Evolutionary conservation across 2,113 vertebrate genomes (phyloP), one percentile per base, ranked within the genome.

Genomic region (Heptranchias perlo): DNA sequence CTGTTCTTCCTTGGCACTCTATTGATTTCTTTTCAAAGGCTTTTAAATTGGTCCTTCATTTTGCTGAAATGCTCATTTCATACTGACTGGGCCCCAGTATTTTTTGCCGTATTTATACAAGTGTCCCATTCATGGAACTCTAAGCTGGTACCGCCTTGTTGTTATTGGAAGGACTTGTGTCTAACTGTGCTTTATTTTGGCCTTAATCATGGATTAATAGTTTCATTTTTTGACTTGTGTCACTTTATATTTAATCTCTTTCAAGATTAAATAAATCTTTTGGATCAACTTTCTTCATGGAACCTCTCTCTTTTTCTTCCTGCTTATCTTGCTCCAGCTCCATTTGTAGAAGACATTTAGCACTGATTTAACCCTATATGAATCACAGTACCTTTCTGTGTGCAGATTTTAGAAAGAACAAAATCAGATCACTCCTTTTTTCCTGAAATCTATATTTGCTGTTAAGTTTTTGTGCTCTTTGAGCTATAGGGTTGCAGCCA

Each of bases 21-120:
- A 99, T 98, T 98, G 98, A 99, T 98, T 98, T 98, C 87, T 97
- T 98, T 97, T 98, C 97, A 97, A 97, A 98, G 97, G 97, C 98
- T 97, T 98, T 98, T 98, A 98, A 98, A 98, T 98, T 98, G 98
- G 97, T 97, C 98, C 97, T 98, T 98, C 98, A 97, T 98, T 98
- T 98, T 98, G 96, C 97, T 97, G 97, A 97, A 98, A 97, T 96
- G 97, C 97, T 97, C 98, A 97, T 98, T 98, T 98, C 97, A 96
- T 98, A 98, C 97, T 97, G 96, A 97, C 97, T 97, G 97, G 97
- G 97, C 96, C 96, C 97, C 61, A 0, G 97, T 96, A 39, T 97
- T 97, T 97, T 97, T 97, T 97, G 6, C 98, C 98, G 97, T 98
- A 97, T 97, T 98, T 98, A 98, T 98, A 98, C 98, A 98, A 98